Evolutionary conservation across 1,140 invertebrate species (phyloP).

Genomic region (Radopholus similis): DNA sequence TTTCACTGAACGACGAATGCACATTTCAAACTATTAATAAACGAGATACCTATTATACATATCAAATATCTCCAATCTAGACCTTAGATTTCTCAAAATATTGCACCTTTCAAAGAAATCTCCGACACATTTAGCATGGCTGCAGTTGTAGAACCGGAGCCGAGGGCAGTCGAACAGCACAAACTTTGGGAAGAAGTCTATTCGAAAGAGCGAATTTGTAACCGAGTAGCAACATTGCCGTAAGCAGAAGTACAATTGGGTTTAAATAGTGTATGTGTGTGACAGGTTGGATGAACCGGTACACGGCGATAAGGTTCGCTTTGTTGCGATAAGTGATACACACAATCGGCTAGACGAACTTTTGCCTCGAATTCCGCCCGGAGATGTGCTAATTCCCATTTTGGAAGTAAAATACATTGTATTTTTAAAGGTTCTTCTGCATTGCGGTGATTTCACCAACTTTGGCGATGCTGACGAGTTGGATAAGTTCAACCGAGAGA

Average conservation of each 20-base stretch:
- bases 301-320: slow-evolving; percentile 28
- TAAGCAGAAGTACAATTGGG: background rate
- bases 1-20: no score
- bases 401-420: background rate
- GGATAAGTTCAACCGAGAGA: slow-evolving; percentile 69
- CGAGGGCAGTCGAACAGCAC: background rate
- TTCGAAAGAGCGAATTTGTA: slow-evolving; percentile 15
- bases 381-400: slow-evolving; percentile 20
- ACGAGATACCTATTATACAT: no score
- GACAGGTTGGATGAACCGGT: slow-evolving; percentile 40
- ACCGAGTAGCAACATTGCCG: background rate
- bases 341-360: slow-evolving; percentile 44
- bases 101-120: no score
- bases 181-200: slow-evolving; percentile 5
- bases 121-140: no score
- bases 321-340: slow-evolving; percentile 51
- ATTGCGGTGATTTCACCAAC: slow-evolving; percentile 81
- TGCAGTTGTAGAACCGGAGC: background rate
- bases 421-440: slow-evolving; percentile 69
- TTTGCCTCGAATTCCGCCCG: slow-evolving; percentile 34
- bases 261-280: slow-evolving; percentile 5
- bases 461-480: slow-evolving; percentile 74
- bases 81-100: no score
- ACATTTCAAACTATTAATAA: no score
- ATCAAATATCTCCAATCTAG: no score